Base-by-base conservation (phyloP, 2,888 invertebrate species). In the Clitarchus hookeri region DNA sequence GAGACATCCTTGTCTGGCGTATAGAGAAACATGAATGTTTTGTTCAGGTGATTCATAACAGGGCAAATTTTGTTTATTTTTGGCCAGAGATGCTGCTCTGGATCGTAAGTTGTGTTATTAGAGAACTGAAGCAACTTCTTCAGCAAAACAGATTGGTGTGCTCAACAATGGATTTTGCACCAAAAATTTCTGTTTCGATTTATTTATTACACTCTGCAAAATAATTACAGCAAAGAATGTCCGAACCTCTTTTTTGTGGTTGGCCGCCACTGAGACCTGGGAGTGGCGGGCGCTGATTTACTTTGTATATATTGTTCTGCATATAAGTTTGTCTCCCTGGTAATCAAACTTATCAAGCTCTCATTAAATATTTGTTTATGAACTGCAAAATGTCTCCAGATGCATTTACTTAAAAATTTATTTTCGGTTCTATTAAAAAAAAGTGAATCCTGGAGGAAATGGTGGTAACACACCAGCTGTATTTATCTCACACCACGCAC, bases 401-500 rank as follows among this genome's bases (percentile, higher is more conserved):
- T 36, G 82, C 26, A 44, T 27, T 23, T 23, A 82, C 27, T 23
- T 27, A 36, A 82, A 82, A 82, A 82, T 82, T 36, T 82, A 82
- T 13, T 36, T 27, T 36, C 25, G 27, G 8, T 4, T 27, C 82
- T 36, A 13, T 6, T 27, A 36, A 23, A 82, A 27, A n/a, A 82
- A 36, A 36, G 16, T 0, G 44, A 82, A 82, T 27, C 6, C 19
- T 9, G 82, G 82, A 23, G 27, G 82, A 82, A 13, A 82, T 36
- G 82, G 16, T 4, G 36, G 23, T 36, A 82, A 26, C 19, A 9
- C 36, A 27, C 27, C 82, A 27, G 26, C 44, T 26, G 82, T 25
- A 25, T 82, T 82, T 82, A 82, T 25, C 23, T 82, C 27, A 27
- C 82, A 82, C 82, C 82, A 82, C n/a, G 16, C 65, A 19, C 65